Conservation (phyloP, 2,113 vertebrate species). For the Lagopus leucura region DNA sequence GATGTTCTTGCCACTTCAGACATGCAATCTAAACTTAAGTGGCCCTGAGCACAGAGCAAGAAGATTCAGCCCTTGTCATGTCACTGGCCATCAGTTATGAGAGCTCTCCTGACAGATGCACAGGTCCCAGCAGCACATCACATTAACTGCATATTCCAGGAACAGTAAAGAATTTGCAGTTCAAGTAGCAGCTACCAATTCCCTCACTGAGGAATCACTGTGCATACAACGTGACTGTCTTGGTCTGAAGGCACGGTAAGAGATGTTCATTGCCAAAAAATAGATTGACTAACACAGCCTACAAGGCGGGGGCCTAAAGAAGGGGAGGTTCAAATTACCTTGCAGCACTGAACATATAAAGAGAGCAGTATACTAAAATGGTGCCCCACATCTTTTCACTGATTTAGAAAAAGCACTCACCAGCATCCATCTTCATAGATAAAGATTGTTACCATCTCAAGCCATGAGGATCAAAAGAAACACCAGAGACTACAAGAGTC, state of each 20-base stretch:
- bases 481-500: neutral
- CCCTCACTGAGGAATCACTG: neutral
- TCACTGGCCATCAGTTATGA: neutral
- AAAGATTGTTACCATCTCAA: neutral
- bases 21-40: neutral
- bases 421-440: neutral
- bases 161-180: neutral
- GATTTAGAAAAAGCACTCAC: neutral
- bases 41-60: neutral
- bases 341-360: neutral
- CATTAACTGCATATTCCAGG: neutral
- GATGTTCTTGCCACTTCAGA: neutral
- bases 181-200: neutral
- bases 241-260: neutral
- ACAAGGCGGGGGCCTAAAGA: neutral
- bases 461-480: neutral
- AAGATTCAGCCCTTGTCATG: neutral
- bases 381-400: neutral
- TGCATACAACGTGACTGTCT: neutral
- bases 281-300: neutral
- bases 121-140: neutral
- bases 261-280: neutral
- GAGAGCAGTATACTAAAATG: neutral
- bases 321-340: neutral
- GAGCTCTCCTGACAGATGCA: neutral